Evolutionary conservation across 1,140 invertebrate species (phyloP).

Genomic region (Penaeus japonicus): DNA sequence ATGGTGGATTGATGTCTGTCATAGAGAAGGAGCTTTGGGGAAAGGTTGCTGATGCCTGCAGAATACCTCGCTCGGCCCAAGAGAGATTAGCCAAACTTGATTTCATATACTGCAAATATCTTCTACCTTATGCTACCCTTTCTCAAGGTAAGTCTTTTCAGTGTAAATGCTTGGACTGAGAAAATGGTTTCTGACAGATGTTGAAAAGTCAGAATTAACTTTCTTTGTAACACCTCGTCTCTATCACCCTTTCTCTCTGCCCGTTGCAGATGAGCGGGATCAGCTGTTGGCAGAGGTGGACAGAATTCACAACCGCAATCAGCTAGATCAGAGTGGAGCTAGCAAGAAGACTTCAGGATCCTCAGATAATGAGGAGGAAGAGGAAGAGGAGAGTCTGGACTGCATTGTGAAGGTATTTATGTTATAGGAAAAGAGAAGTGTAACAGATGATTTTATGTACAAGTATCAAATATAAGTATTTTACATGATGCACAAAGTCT

Average conservation of each 20-base stretch:
- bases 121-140: constrained; percentile 88
- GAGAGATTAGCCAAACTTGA: constrained; percentile 87
- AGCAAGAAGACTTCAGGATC: constrained; percentile 64
- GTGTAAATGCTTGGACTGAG: too few relatives aligned
- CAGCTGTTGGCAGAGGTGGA: constrained; percentile 57
- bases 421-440: not conserved
- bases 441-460: too few relatives aligned
- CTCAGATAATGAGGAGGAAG: constrained; percentile 62
- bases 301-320: constrained; percentile 28
- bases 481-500: too few relatives aligned
- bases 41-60: constrained; percentile 86
- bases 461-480: too few relatives aligned
- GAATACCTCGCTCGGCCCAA: constrained; percentile 82
- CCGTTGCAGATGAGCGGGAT: constrained; percentile 72
- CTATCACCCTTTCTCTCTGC: constrained; percentile 47
- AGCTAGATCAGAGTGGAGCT: constrained; percentile 21
- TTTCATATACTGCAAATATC: constrained; percentile 91
- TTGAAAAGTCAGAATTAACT: too few relatives aligned
- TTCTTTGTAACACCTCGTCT: not conserved
- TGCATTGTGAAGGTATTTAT: constrained; percentile 78
- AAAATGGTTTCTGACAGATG: too few relatives aligned
- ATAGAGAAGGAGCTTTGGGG: constrained; percentile 92
- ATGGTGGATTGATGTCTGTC: constrained; percentile 86
- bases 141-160: constrained; percentile 70
- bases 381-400: constrained; percentile 69